phyloP scores from a whole-genome alignment of 2,888 invertebrate genomes.

The Erebia epiphron region DNA sequence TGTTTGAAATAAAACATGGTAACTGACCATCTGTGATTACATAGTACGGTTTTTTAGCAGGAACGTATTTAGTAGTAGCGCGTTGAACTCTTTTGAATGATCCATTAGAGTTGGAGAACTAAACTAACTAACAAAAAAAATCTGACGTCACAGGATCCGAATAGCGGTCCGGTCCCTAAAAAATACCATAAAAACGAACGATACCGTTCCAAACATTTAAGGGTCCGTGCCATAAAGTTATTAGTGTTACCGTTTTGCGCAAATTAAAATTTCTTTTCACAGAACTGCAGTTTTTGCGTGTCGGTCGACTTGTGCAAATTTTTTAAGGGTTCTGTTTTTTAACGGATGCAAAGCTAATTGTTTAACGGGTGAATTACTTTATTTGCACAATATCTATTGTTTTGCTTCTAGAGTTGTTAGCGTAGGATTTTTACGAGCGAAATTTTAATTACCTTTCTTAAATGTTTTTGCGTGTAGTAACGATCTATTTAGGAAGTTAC shows the following conservation, averaged over 20 bases:
- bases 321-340: constrained; percentile 18
- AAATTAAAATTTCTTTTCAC: constrained; percentile 35
- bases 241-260: constrained; percentile 25
- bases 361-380: constrained; percentile 16
- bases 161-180: constrained; percentile 13
- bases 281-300: constrained; percentile 24
- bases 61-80: not conserved
- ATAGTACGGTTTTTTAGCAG: too few species aligned
- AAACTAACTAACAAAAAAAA: not conserved
- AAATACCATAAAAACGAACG: constrained; percentile 5
- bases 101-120: not conserved
- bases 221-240: constrained; percentile 5
- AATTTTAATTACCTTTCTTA: constrained; percentile 19
- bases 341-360: constrained; percentile 6
- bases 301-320: constrained; percentile 26
- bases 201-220: constrained; percentile 12
- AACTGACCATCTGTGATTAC: too few species aligned
- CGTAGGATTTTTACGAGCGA: not conserved
- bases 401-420: not conserved
- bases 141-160: constrained; percentile 12
- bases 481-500: not conserved
- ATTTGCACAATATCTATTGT: constrained; percentile 15
- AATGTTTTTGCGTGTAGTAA: not conserved
- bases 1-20: too few species aligned
- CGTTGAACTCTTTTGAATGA: constrained; percentile 18